These are phyloP conservation scores for Paragorgia papillata DNA, from an alignment of 92 coral and sea anemone genomes.

Conservation along the genomic window DNA sequence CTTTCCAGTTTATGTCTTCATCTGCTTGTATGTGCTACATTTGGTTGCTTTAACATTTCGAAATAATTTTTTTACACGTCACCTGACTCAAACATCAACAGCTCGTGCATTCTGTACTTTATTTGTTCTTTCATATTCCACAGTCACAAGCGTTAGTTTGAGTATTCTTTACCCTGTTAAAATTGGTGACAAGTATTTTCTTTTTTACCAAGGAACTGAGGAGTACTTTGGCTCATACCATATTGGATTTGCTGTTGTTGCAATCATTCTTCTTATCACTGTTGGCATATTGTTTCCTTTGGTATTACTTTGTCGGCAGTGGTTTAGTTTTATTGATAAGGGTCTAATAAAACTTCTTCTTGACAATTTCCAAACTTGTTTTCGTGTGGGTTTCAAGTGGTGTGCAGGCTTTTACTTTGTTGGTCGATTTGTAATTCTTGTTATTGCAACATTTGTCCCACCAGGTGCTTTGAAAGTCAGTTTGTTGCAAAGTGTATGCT, in stretches of 20 bases:
- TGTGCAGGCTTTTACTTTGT: slow-evolving; percentile 91
- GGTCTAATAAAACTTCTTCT: slow-evolving; percentile 29
- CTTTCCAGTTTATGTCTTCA: slow-evolving; percentile 69
- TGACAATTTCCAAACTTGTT: slow-evolving; percentile 86
- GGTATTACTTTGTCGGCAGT: slow-evolving; percentile 76
- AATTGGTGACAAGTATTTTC: slow-evolving; percentile 56
- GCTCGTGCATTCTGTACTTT: slow-evolving; percentile 90
- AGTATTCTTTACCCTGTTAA: slow-evolving; percentile 64
- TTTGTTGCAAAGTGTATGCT: slow-evolving; percentile 72
- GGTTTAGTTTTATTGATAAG: slow-evolving; percentile 18
- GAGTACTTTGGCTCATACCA: slow-evolving; percentile 73
- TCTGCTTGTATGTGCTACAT: slow-evolving; percentile 62
- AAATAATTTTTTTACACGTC: slow-evolving; percentile 73
- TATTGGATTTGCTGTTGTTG: slow-evolving; percentile 66
- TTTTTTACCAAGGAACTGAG: slow-evolving; percentile 68
- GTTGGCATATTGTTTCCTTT: slow-evolving; percentile 82
- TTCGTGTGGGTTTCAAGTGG: slow-evolving; percentile 85
- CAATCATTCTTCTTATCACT: slow-evolving; percentile 60
- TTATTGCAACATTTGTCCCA: slow-evolving; percentile 65
- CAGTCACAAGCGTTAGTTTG: slow-evolving; percentile 73
- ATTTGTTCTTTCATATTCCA: slow-evolving; percentile 86
- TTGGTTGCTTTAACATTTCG: slow-evolving; percentile 68
- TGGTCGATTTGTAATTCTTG: slow-evolving; percentile 72
- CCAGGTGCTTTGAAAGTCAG: slow-evolving; percentile 70
- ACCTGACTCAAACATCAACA: slow-evolving; percentile 64